Base-by-base conservation (phyloP, 1,140 invertebrate genomes). In the Drosophila azteca region DNA sequence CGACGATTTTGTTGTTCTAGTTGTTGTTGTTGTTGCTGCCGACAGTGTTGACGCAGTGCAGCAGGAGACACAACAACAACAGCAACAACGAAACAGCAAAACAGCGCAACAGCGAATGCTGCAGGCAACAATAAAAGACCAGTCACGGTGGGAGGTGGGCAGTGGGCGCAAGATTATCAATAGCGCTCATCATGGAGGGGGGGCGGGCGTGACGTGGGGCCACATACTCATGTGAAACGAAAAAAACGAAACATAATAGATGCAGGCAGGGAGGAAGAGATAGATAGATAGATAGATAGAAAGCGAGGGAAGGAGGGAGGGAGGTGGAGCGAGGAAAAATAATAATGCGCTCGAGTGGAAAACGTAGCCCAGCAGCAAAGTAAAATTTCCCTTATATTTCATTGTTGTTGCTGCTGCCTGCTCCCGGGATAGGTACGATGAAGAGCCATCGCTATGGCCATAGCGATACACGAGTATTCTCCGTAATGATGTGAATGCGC, bases 291-390 rank as follows among this genome's bases (percentile, higher is more conserved):
- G 17, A 24, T 24, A 26, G 8, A 20, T 20, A 20, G 17, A 20
- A 1, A 20, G 17, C n/a, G n/a, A n/a, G n/a, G n/a, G n/a, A 20
- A 20, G 17, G 17, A 9, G 20, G n/a, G 9, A 20, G 35, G 17
- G 41, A 52, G 48, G 59, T 51, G 43, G 55, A 22, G 64, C 50
- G 54, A 61, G 45, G 62, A 81, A 77, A 77, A 72, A 81, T 82
- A 79, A 82, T 82, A 79, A 79, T 83, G 79, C 70, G 79, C 79
- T 82, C 79, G 79, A 83, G 69, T 82, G 79, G 79, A 83, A 82
- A 82, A 83, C 79, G 74, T 82, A 64, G 64, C 68, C 45, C 58
- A 57, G 79, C 69, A 78, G 74, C 79, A 78, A 69, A 78, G 79
- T 78, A 70, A 49, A 83, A 61, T 82, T 82, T 62, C 55, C 73